phyloP scores from a whole-genome alignment of 2,888 invertebrate species.

The Silvanus unidentatus region DNA sequence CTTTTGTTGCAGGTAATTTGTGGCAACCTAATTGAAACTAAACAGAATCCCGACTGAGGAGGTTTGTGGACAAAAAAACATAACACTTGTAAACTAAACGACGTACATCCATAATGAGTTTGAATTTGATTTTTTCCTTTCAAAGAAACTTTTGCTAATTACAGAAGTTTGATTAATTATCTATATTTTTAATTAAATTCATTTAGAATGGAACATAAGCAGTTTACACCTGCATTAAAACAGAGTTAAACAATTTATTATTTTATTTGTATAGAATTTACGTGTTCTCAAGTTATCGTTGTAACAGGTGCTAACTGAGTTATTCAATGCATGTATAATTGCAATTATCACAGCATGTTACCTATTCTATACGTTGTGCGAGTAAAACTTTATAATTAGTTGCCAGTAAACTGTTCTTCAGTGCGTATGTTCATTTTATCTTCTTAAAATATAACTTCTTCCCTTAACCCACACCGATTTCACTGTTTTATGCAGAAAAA shows the following conservation, averaged over 20 bases:
- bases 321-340: constrained; percentile 24
- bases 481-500: no score
- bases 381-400: constrained; percentile 30
- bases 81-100: no score
- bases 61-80: no score
- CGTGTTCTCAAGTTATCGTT: constrained; percentile 1
- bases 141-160: no score
- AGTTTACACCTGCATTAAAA: no score
- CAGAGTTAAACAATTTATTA: no score
- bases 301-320: constrained; percentile 5
- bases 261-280: constrained; percentile 1
- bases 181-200: no score
- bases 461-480: background rate
- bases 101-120: no score
- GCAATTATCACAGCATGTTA: constrained; percentile 27
- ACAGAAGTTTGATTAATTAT: no score
- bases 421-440: constrained; percentile 21
- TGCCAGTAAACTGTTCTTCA: constrained; percentile 21
- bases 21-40: background rate
- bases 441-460: constrained; percentile 14
- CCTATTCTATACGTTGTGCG: constrained; percentile 18
- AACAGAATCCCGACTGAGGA: no score
- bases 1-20: constrained; percentile 21
- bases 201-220: no score
- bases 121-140: no score